Conservation (phyloP, 2,888 invertebrate genomes). For the Euzetes globulus region DNA sequence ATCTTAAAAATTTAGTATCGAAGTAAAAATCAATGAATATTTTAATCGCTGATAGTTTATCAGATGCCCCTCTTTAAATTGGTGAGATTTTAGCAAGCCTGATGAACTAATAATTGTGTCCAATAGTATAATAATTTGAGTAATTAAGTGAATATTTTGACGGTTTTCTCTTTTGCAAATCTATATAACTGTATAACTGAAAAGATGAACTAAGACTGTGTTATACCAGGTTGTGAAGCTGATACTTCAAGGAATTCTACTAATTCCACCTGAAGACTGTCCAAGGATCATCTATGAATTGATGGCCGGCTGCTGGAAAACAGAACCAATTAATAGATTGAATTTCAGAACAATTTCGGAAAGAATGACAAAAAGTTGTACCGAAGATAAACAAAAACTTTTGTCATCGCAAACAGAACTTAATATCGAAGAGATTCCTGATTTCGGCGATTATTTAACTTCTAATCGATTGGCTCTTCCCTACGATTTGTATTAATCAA, state of each 20-base stretch:
- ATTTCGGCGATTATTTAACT: constrained; percentile 38
- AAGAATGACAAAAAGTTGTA: constrained; percentile 29
- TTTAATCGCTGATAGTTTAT: too few relatives aligned
- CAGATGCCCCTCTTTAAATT: too few relatives aligned
- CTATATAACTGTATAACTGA: too few relatives aligned
- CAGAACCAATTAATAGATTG: constrained; percentile 67
- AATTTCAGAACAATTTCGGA: constrained; percentile 59
- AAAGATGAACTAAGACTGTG: too few relatives aligned
- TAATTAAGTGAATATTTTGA: too few relatives aligned
- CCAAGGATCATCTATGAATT: constrained; percentile 63
- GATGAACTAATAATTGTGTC: too few relatives aligned
- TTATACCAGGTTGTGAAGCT: constrained; percentile 61
- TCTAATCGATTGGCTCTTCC: constrained; percentile 31
- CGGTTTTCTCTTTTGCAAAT: too few relatives aligned
- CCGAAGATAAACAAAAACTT: constrained; percentile 25
- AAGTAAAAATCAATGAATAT: too few relatives aligned
- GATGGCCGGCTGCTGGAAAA: constrained; percentile 72
- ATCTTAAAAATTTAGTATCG: too few relatives aligned
- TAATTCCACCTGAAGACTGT: constrained; percentile 70
- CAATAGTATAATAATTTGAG: too few relatives aligned
- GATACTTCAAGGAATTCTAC: constrained; percentile 67
- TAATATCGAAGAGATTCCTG: constrained; percentile 29
- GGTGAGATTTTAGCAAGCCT: too few relatives aligned
- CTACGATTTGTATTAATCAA: not conserved
- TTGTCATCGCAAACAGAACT: constrained; percentile 9